These are phyloP conservation scores for Neotoma lepida DNA, from an alignment of 2,113 vertebrate species.

Conservation along the genomic window DNA sequence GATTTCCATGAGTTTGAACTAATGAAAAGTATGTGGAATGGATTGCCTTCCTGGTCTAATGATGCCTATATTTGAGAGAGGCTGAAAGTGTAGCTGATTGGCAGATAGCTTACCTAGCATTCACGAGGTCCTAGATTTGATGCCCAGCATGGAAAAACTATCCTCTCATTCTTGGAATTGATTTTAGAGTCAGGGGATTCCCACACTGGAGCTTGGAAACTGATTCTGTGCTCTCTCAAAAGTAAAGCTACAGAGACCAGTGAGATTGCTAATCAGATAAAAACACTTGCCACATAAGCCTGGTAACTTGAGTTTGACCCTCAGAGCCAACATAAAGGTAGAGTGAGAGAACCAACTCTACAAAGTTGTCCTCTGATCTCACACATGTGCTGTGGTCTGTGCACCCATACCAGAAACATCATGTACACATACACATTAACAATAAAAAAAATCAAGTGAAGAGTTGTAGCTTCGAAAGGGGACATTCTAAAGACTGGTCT, in stretches of 20 bases:
- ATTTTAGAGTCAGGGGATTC: slow-evolving; percentile 19
- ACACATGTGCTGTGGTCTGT: neutral
- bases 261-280: neutral
- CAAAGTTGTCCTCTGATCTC: neutral
- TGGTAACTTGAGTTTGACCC: neutral
- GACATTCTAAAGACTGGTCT: neutral
- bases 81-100: neutral
- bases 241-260: neutral
- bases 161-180: neutral
- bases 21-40: neutral
- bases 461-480: neutral
- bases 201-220: neutral
- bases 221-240: slow-evolving; percentile 6
- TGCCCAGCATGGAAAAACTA: neutral
- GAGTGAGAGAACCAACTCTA: neutral
- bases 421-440: neutral
- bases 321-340: neutral
- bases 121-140: neutral
- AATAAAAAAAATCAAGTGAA: neutral
- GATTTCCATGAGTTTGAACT: neutral
- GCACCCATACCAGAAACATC: neutral
- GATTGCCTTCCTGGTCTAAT: neutral
- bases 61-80: neutral
- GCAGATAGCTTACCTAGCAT: neutral
- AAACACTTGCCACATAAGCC: neutral